Conservation (phyloP, 2,113 vertebrate genomes). For the Ivindomyrus marchei region DNA sequence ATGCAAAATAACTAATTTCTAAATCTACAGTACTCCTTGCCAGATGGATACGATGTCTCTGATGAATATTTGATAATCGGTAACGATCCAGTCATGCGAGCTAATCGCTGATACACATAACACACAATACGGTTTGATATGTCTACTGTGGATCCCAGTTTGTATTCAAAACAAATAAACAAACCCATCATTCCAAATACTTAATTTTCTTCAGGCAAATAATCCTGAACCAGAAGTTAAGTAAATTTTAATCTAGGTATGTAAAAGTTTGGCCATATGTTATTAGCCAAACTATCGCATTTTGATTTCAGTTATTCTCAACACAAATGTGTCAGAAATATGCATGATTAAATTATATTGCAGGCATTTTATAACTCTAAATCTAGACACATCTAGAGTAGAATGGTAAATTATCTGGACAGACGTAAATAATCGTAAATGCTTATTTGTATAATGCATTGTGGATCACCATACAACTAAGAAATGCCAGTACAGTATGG, state of each 20-base stretch:
- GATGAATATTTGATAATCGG: background rate
- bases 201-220: background rate
- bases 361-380: background rate
- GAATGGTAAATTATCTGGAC: background rate
- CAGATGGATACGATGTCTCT: background rate
- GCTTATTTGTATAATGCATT: background rate
- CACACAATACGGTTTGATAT: background rate
- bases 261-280: background rate
- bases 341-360: background rate
- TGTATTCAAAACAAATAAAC: background rate
- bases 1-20: background rate
- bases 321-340: background rate
- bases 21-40: background rate
- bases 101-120: background rate
- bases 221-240: background rate
- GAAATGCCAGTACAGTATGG: background rate
- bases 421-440: background rate
- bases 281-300: background rate
- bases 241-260: background rate
- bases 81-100: background rate
- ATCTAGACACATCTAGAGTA: background rate
- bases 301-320: background rate
- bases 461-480: background rate
- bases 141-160: background rate
- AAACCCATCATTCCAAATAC: background rate